Evolutionary conservation across 2,113 vertebrate species (phyloP).

Genomic region (Symphodus melops): DNA sequence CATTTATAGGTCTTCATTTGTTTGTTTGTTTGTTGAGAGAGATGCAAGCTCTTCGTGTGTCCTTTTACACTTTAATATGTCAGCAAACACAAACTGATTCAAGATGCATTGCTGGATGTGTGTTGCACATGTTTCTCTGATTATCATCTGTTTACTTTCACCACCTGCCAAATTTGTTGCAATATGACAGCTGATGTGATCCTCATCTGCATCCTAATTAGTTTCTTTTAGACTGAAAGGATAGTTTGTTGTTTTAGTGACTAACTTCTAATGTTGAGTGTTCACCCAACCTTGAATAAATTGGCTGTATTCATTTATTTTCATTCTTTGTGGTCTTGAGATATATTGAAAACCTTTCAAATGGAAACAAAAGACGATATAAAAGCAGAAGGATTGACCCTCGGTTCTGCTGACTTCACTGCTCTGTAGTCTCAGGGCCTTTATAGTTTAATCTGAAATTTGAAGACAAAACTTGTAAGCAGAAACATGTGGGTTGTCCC

Average conservation of each 20-base stretch:
- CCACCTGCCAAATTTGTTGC: conserved; percentile 3
- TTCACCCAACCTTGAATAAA: not conserved
- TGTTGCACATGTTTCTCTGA: conserved; percentile 29
- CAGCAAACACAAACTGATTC: conserved; percentile 26
- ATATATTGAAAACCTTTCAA: not conserved
- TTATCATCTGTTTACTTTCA: conserved; percentile 33
- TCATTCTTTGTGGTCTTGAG: too few relatives aligned
- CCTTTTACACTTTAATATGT: conserved; percentile 23
- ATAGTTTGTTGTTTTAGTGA: conserved; percentile 12
- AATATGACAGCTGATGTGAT: not conserved
- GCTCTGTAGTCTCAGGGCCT: not conserved
- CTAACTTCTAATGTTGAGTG: not conserved
- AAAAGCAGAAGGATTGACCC: not conserved
- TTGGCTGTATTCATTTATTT: not conserved
- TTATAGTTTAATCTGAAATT: conserved; percentile 15
- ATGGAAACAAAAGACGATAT: not conserved
- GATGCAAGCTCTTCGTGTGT: not conserved
- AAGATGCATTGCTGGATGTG: conserved; percentile 35
- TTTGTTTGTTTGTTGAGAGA: not conserved
- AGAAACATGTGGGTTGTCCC: conserved; percentile 7
- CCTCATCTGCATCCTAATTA: not conserved
- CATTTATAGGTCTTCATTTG: not conserved
- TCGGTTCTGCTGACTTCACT: conserved; percentile 28
- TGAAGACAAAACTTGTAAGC: not conserved
- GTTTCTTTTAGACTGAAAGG: not conserved